Conservation (phyloP, 1,140 invertebrate species). For the Diplogasteroides magnus region DNA sequence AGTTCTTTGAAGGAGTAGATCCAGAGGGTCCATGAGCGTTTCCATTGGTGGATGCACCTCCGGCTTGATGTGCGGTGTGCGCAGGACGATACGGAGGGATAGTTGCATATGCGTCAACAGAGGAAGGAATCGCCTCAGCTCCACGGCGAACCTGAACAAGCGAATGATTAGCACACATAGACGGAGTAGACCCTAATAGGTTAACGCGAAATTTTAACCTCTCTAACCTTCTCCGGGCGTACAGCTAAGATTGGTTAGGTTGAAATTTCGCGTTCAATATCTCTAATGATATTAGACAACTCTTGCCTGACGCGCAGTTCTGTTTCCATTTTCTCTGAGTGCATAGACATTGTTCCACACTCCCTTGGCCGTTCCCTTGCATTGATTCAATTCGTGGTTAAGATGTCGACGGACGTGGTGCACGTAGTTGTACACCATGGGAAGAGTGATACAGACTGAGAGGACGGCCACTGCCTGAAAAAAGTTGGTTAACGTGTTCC, state of each 20-base stretch:
- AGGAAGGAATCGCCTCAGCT: not conserved
- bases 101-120: not conserved
- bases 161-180: not conserved
- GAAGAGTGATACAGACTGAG: not conserved
- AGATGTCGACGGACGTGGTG: not conserved
- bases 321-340: too few relatives aligned
- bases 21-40: conserved; percentile 29
- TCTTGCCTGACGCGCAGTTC: conserved; percentile 37
- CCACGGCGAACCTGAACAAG: not conserved
- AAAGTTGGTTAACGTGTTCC: too few relatives aligned
- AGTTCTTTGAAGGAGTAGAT: conserved; percentile 36
- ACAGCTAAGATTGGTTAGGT: conserved; percentile 28
- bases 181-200: not conserved
- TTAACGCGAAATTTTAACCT: not conserved
- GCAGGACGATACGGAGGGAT: not conserved
- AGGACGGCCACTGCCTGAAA: not conserved
- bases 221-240: not conserved
- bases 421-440: not conserved
- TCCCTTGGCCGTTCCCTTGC: not conserved
- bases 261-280: conserved; percentile 37
- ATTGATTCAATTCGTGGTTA: not conserved
- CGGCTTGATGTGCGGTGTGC: not conserved
- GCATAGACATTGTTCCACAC: too few relatives aligned
- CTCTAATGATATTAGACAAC: conserved; percentile 39
- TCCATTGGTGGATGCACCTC: conserved; percentile 2